These are phyloP conservation scores for Oscheius myriophilus DNA, from an alignment of 2,888 invertebrate genomes.

Conservation along the genomic window DNA sequence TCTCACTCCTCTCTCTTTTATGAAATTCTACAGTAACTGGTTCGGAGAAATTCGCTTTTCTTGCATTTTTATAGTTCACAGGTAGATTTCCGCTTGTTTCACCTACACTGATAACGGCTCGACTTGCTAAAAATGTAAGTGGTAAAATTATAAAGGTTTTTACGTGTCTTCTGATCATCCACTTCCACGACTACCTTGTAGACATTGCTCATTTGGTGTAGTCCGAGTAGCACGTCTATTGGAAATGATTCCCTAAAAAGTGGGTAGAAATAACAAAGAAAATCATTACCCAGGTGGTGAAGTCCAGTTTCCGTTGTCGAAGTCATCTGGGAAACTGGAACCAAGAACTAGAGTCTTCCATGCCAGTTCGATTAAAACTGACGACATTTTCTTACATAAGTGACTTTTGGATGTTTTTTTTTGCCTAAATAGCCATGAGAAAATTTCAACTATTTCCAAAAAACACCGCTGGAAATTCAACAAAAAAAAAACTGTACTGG, in stretches of 20 bases:
- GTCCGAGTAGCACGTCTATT: constrained; percentile 57
- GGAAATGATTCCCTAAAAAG: constrained; percentile 51
- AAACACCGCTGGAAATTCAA: too few relatives aligned
- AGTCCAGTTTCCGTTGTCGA: constrained; percentile 46
- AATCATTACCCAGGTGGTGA: constrained; percentile 36
- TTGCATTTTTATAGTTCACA: constrained; percentile 52
- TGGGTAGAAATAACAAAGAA: not conserved
- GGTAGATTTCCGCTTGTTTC: constrained; percentile 30
- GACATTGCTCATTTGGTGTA: constrained; percentile 49
- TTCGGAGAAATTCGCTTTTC: constrained; percentile 52
- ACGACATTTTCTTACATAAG: not conserved
- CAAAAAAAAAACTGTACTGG: too few relatives aligned
- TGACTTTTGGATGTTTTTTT: too few relatives aligned
- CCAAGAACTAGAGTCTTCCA: constrained; percentile 55
- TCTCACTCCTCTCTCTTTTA: constrained; percentile 37
- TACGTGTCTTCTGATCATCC: constrained; percentile 49
- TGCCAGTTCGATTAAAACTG: constrained; percentile 13
- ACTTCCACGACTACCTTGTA: constrained; percentile 59
- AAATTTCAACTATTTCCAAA: too few relatives aligned
- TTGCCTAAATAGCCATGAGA: too few relatives aligned
- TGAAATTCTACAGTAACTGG: constrained; percentile 40
- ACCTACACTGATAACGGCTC: constrained; percentile 42
- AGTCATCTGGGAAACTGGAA: constrained; percentile 42
- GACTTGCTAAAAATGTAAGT: constrained; percentile 34
- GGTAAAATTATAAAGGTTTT: constrained; percentile 23